A percentile compares a stretch with the other conserved stretches of the same genome.
phyloP scores from a whole-genome alignment of 2,888 invertebrate species.

The Drosophila fulvimacula region DNA sequence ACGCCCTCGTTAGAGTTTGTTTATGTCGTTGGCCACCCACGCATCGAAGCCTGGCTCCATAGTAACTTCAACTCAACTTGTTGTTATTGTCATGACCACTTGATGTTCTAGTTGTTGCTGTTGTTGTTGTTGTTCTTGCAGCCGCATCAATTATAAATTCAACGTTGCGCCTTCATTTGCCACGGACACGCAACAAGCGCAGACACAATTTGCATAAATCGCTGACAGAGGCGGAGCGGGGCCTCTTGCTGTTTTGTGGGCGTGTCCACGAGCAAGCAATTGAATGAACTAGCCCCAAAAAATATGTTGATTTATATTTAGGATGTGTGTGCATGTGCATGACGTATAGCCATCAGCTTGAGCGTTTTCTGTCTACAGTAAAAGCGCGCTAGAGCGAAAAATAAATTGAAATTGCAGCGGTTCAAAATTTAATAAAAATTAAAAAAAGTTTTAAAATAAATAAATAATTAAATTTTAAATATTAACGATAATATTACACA shows the following conservation, averaged over 20 bases:
- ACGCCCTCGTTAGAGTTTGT: constrained; percentile 67
- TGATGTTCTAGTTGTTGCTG: constrained; percentile 50
- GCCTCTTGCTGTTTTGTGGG: constrained; percentile 1
- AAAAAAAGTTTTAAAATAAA: not conserved
- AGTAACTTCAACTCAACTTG: constrained; percentile 44
- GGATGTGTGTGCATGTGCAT: not conserved
- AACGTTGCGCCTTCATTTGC: constrained; percentile 50
- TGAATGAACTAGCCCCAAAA: constrained; percentile 4
- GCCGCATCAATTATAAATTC: constrained; percentile 71
- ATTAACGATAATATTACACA: no score
- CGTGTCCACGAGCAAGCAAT: constrained; percentile 13
- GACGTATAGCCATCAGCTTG: not conserved
- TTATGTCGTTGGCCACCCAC: constrained; percentile 47
- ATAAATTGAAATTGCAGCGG: not conserved
- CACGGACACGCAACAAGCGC: constrained; percentile 60
- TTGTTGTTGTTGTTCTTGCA: constrained; percentile 34
- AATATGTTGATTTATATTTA: not conserved
- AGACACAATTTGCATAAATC: constrained; percentile 47
- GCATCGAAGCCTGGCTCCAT: constrained; percentile 21
- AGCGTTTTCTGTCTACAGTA: not conserved
- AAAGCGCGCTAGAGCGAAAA: not conserved
- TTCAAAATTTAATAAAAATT: rapidly evolving
- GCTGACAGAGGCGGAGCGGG: not conserved
- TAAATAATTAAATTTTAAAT: no score
- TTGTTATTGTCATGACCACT: constrained; percentile 70